Base-by-base conservation (phyloP, 2,888 invertebrate genomes). In the Stenurella melanura region DNA sequence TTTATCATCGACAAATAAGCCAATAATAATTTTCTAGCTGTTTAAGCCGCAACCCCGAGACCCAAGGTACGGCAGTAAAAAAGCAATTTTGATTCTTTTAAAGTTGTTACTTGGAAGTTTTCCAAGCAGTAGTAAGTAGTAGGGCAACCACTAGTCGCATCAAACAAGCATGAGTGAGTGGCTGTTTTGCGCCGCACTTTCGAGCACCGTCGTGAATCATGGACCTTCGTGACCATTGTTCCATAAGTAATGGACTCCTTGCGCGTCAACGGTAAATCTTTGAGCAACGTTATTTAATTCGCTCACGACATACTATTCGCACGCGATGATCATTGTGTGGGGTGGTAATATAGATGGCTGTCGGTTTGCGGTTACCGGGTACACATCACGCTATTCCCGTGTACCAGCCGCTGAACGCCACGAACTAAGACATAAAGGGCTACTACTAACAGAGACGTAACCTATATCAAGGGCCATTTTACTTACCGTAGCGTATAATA, bases 211-310 rank as follows among this genome's bases (percentile, higher is more conserved):
- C 85, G 83, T 87, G 87, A 87, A 86, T 86, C 85, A 86, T 87
- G 83, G 81, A 77, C 81, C 81, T 87, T 87, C 87, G 87, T 87
- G 87, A 86, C 86, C 86, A 86, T 86, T 86, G 86, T 87, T 87
- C 85, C 82, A 80, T 84, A 84, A 86, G 85, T 87, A 87, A 87
- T 87, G 86, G 86, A 86, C 86, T 85, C 81, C 85, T 86, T 83
- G 84, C 85, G 86, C 85, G 83, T 81, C 81, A 83, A 83, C 85
- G 83, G 85, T 87, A 87, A 87, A 87, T 86, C 86, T 86, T 86
- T 84, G 83, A 83, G 84, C 83, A 83, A 83, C 82, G 84, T 83
- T 85, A 86, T 86, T 87, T 86, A 86, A 87, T 86, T 86, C 85
- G 84, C 84, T 86, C 87, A 86, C 87, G 87, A 87, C 84, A 86